Conservation (phyloP, 2,113 vertebrate genomes). For the Oxyruncus cristatus region DNA sequence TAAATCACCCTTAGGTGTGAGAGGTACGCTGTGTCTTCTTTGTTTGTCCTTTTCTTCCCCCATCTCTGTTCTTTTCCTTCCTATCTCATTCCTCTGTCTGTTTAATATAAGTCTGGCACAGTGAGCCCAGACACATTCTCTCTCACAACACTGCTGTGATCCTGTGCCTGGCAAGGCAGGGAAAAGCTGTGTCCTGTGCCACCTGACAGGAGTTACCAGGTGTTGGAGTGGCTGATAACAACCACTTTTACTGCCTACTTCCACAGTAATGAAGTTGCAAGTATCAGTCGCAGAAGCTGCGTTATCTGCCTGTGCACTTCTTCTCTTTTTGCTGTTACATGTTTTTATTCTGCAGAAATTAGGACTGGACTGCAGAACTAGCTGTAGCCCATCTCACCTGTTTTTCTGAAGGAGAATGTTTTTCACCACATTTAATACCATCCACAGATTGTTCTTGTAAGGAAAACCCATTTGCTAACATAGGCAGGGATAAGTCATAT, state of each 20-base stretch:
- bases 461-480: not conserved
- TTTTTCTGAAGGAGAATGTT: not conserved
- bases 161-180: not conserved
- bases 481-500: not conserved
- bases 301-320: not conserved
- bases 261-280: not conserved
- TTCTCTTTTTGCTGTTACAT: not conserved
- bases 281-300: not conserved
- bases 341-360: not conserved
- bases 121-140: not conserved
- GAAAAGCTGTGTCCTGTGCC: not conserved
- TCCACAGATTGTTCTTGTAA: not conserved
- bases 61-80: not conserved
- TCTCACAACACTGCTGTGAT: not conserved
- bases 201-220: not conserved
- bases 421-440: not conserved
- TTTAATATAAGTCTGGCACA: not conserved
- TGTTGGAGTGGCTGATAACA: slow-evolving; percentile 21
- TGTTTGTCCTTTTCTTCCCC: not conserved
- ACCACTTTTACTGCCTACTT: not conserved
- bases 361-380: not conserved
- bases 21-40: not conserved
- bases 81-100: not conserved
- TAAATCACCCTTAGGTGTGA: not conserved
- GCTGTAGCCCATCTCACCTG: not conserved